Percentiles rank a stretch among this genome's conserved stretches.
These are phyloP conservation scores for Pseudococcus viburni DNA, from an alignment of 2,888 invertebrate species.

Conservation along the genomic window DNA sequence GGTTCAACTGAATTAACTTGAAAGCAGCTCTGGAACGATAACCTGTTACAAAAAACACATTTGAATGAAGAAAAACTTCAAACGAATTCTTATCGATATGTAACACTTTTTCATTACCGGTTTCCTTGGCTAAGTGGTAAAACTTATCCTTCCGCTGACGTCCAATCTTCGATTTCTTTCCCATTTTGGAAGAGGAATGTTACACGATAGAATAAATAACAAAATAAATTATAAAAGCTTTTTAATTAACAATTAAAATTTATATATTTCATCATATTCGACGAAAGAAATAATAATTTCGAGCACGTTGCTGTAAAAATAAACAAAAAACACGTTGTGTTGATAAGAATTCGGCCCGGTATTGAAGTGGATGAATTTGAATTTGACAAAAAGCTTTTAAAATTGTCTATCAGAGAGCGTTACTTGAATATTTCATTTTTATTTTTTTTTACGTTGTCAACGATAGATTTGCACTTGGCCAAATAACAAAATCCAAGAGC, in stretches of 20 bases:
- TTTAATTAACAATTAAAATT: background rate
- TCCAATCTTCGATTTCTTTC: slow-evolving; percentile 95
- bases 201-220: background rate
- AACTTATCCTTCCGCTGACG: slow-evolving; percentile 98
- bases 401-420: background rate
- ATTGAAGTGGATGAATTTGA: background rate
- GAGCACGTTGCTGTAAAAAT: background rate
- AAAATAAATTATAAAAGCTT: background rate
- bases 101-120: slow-evolving; percentile 77
- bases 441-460: too few relatives aligned
- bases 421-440: too few relatives aligned
- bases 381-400: background rate
- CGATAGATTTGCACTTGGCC: background rate
- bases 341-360: background rate
- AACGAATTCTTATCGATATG: background rate
- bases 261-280: background rate
- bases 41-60: slow-evolving; percentile 75
- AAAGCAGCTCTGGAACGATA: slow-evolving; percentile 99
- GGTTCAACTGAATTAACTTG: slow-evolving; percentile 96
- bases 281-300: background rate
- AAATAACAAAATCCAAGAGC: background rate
- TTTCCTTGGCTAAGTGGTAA: slow-evolving; percentile 98
- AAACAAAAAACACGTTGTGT: slow-evolving; percentile 12
- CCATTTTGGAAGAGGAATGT: slow-evolving; percentile 77
- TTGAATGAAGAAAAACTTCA: background rate